A percentile compares a stretch with the other conserved stretches of the same genome.
Conservation (phyloP, 2,888 invertebrate genomes). For the Cloeon dipterum region DNA sequence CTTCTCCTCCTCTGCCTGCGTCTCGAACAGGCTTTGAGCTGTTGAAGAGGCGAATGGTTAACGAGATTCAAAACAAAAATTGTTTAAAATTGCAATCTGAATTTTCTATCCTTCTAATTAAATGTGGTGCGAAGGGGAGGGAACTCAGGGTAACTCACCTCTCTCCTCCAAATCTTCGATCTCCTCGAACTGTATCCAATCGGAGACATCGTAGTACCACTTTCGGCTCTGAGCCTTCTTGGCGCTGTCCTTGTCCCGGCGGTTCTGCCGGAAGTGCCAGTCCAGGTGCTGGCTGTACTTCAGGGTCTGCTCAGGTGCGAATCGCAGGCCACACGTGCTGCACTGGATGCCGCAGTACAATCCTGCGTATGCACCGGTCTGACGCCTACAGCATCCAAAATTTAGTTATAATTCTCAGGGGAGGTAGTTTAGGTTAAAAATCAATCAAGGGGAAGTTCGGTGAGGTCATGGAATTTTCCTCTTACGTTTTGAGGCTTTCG, state of each 20-base stretch:
- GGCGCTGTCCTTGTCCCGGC: constrained; percentile 64
- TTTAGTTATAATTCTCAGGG: constrained; percentile 3
- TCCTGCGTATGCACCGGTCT: constrained; percentile 39
- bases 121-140: no score
- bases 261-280: constrained; percentile 94
- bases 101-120: no score
- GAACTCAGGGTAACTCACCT: constrained; percentile 28
- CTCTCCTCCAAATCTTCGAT: constrained; percentile 76
- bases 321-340: constrained; percentile 84
- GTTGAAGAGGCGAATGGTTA: constrained; percentile 11
- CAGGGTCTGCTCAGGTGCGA: constrained; percentile 70
- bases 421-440: no score
- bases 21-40: constrained; percentile 78
- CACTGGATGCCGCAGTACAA: constrained; percentile 89
- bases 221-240: constrained; percentile 60
- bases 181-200: constrained; percentile 90
- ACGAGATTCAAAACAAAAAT: constrained; percentile 3
- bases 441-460: not conserved
- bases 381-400: constrained; percentile 28
- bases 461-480: constrained; percentile 9
- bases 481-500: constrained; percentile 50
- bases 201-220: constrained; percentile 76
- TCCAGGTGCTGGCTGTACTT: constrained; percentile 90
- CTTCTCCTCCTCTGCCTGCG: constrained; percentile 22
- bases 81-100: not conserved